A percentile compares a stretch with the other conserved stretches of the same genome.
These are phyloP conservation scores for Channa argus DNA, from an alignment of 2,113 vertebrate species.

Conservation along the genomic window DNA sequence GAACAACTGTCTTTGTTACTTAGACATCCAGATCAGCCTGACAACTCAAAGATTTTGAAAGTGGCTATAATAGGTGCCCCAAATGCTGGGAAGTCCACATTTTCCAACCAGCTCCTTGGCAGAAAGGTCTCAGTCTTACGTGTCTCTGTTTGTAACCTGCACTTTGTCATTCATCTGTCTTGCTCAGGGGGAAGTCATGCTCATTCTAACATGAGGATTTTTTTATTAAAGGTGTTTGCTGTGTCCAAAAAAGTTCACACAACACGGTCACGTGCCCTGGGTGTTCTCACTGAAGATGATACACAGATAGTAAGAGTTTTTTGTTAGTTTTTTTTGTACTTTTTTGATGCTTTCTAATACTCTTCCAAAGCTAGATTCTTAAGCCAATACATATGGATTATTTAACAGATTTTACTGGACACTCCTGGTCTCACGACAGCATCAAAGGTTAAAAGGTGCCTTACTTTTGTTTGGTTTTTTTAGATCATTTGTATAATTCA, in stretches of 20 bases:
- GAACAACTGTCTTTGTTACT: slow-evolving; percentile 84
- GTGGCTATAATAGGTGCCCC: slow-evolving; percentile 92
- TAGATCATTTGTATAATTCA: not conserved
- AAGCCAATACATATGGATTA: not conserved
- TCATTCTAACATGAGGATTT: slow-evolving; percentile 6
- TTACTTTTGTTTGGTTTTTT: not conserved
- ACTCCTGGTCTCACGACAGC: slow-evolving; percentile 92
- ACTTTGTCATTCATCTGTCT: not conserved
- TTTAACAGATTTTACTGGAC: slow-evolving; percentile 90
- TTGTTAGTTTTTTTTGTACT: not conserved
- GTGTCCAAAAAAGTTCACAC: slow-evolving; percentile 97
- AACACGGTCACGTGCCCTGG: slow-evolving; percentile 87
- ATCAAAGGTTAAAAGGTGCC: slow-evolving; percentile 90
- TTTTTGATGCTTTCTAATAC: not conserved
- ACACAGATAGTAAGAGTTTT: slow-evolving; percentile 88
- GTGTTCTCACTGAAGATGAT: slow-evolving; percentile 87
- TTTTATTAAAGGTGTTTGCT: slow-evolving; percentile 88
- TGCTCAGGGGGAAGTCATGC: not conserved
- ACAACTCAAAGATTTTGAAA: slow-evolving; percentile 85
- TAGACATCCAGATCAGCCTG: slow-evolving; percentile 88
- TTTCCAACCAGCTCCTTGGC: slow-evolving; percentile 93
- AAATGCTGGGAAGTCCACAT: slow-evolving; percentile 95
- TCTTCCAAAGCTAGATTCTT: not conserved
- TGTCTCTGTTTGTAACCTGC: not conserved
- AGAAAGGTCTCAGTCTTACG: slow-evolving; percentile 85